Evolutionary conservation across 2,888 invertebrate genomes (phyloP), one percentile per base, ranked within the genome.

Genomic region (Lycia hirtaria): DNA sequence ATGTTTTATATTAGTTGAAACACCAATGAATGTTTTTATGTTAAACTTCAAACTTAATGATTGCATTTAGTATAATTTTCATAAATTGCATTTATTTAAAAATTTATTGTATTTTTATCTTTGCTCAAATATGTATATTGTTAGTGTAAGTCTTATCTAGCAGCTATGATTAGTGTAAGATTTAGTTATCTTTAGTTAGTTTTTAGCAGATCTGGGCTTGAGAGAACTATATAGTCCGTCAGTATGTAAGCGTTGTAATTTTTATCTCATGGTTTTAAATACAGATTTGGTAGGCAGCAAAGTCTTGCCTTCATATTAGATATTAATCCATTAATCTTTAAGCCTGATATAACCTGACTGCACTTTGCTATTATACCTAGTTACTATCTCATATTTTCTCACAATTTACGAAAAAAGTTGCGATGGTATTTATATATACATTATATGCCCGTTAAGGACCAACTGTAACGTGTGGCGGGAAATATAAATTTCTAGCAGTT

Each of bases 21-120:
- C 81, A 88, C 87, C 89, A 89, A 90, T 88, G 87, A 89, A 77
- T 74, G 77, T 75, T 83, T 80, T 75, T 15, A 48, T 47, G 24
- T 19, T 37, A 40, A 32, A 41, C 20, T 43, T 73, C 68, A 70
- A 73, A 68, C 68, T 71, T 76, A 60, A 68, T 56, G 56, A 65
- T 73, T 73, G 83, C 86, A 83, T 87, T 84, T 87, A 82, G n/a
- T n/a, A n/a, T n/a, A n/a, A 61, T 15, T 47, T 22, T 19, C 4
- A 38, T 38, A 9, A 3, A 63, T 69, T 72, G 78, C 79, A 79
- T 84, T 83, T 85, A 79, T 69, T 69, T 60, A 61, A 52, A 68
- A 63, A 57, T 59, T 43, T 62, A 67, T 56, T 60, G 19, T 32
- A 10, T 33, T 65, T 69, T 51, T 78, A 71, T 68, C 74, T 72